phyloP scores from a whole-genome alignment of 2,888 invertebrate genomes.

The Torymus auratus region DNA sequence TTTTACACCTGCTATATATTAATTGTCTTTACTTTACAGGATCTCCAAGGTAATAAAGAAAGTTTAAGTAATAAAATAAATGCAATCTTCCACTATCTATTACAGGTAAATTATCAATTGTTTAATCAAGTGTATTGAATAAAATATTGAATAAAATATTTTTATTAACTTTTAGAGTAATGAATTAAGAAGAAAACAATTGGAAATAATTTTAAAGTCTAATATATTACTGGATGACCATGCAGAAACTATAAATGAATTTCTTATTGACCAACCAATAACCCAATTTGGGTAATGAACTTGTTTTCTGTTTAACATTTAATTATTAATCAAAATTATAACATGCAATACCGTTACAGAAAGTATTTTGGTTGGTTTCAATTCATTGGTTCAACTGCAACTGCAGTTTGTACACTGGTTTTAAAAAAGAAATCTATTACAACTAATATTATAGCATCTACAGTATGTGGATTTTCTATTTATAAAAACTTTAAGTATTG shows the following conservation, averaged over 20 bases:
- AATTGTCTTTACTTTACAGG: conserved; percentile 4
- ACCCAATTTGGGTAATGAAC: conserved; percentile 56
- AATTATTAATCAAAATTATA: conserved; percentile 1
- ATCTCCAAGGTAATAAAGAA: too few relatives aligned
- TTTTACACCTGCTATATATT: background rate
- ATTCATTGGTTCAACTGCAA: conserved; percentile 61
- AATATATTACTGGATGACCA: conserved; percentile 72
- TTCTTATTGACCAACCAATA: conserved; percentile 57
- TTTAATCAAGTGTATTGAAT: background rate
- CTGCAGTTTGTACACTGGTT: conserved; percentile 56
- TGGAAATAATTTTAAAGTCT: conserved; percentile 65
- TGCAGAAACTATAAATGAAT: conserved; percentile 62
- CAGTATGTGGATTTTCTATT: conserved; percentile 56
- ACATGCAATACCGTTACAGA: conserved; percentile 55
- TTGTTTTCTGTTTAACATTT: background rate
- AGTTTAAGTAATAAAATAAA: background rate
- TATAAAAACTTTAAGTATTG: conserved; percentile 61
- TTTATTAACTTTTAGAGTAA: conserved; percentile 58
- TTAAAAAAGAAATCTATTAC: conserved; percentile 57
- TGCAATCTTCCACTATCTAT: conserved; percentile 24
- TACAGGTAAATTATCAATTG: conserved; percentile 36
- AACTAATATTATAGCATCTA: conserved; percentile 58
- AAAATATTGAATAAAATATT: conserved; percentile 4
- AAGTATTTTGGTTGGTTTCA: conserved; percentile 60
- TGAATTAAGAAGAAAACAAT: conserved; percentile 60